Percentiles rank a stretch among this genome's conserved stretches.
Conservation (phyloP, 2,113 vertebrate species). For the Callionymus lyra region DNA sequence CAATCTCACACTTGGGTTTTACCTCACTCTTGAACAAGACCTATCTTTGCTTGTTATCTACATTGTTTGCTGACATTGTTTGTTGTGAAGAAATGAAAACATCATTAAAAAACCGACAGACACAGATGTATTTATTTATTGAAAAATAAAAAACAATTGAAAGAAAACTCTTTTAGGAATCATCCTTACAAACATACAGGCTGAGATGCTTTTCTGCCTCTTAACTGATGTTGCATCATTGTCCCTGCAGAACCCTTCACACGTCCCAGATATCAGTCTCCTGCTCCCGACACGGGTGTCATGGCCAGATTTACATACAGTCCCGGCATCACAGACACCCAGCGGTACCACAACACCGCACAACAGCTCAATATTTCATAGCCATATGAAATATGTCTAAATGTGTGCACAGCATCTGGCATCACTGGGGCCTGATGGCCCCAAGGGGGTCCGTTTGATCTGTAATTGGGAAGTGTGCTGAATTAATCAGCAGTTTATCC, state of each 20-base stretch:
- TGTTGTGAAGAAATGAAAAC: no score
- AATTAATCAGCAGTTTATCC: constrained; percentile 99
- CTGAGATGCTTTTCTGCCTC: constrained; percentile 8
- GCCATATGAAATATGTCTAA: constrained; percentile 85
- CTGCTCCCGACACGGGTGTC: constrained; percentile 47
- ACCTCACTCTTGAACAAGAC: no score
- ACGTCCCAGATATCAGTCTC: constrained; percentile 59
- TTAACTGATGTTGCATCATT: constrained; percentile 56
- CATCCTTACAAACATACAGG: neutral
- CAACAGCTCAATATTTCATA: constrained; percentile 96
- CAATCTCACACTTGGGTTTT: no score
- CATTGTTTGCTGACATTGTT: no score
- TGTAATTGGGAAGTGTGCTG: constrained; percentile 96
- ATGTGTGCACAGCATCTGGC: constrained; percentile 91
- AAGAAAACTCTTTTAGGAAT: no score
- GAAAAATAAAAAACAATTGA: no score
- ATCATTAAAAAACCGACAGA: no score
- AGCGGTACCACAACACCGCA: constrained; percentile 72
- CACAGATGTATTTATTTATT: neutral
- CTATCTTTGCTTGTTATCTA: no score
- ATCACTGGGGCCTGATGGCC: constrained; percentile 71
- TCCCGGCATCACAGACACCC: constrained; percentile 54
- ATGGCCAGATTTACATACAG: constrained; percentile 53
- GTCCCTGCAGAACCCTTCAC: constrained; percentile 31
- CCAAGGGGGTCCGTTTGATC: constrained; percentile 90